Base-by-base conservation (phyloP, 2,888 invertebrate genomes). In the Eupithecia centaureata region DNA sequence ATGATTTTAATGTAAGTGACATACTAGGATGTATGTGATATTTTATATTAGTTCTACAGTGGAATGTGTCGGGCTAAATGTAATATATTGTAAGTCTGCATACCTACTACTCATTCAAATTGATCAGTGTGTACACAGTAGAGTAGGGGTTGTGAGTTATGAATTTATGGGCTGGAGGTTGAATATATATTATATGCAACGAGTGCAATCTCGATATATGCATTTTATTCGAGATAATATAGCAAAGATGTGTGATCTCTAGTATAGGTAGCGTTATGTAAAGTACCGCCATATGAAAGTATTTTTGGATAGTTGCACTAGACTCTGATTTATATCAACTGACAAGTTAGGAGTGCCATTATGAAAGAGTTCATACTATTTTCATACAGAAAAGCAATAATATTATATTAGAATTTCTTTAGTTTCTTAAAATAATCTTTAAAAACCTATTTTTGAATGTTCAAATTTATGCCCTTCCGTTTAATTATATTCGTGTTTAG, bases 321-420 rank as follows among this genome's bases (percentile, higher is more conserved):
- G 71, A 73, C 68, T 69, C 61, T 71, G 73, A 72, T 73, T 65
- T 65, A 74, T 73, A 77, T 80, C 84, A 78, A 85, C n/a, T 32
- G 12, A 33, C 22, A 84, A 86, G 74, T 76, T 79, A 86, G 86
- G 90, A 89, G 91, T 92, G 91, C 91, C 91, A 92, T 92, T 91
- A 89, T 79, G 68, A 80, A 79, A 83, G 80, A 84, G 82, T 79
- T 79, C 77, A 87, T 86, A 87, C 87, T 92, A 91, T 92, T 92
- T 91, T 91, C 89, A 77, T 91, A 91, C 85, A 80, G 76, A 77
- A 28, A 79, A 85, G 81, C 85, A 85, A 27, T 52, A 52, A 28
- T 15, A 28, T 54, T 1, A n/a, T 56, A 56, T 28, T 18, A 28
- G n/a, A 27, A 28, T 56, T 56, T 22, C 15, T 30, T 56, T 30